phyloP scores from a whole-genome alignment of 1,140 invertebrate species.

The Bombyx mandarina region DNA sequence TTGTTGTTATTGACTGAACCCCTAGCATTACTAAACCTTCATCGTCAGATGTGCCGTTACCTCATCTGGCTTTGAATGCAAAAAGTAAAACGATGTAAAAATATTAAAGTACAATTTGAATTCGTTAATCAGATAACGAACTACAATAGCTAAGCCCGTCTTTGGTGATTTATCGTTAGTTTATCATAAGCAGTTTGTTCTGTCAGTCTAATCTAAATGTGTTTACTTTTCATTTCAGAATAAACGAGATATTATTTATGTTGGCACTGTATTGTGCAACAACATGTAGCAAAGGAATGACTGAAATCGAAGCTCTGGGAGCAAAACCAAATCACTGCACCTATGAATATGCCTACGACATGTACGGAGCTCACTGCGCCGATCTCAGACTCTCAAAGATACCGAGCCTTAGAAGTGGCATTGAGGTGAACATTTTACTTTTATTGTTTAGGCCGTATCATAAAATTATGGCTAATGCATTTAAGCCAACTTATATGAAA shows the following conservation, averaged over 20 bases:
- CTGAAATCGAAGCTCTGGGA: slow-evolving; percentile 44
- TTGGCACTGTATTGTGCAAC: slow-evolving; percentile 11
- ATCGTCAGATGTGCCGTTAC: no score
- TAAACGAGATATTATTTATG: slow-evolving; percentile 12
- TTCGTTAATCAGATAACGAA: no score
- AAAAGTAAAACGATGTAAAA: no score
- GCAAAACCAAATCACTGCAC: slow-evolving; percentile 51
- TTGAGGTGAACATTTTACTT: slow-evolving; percentile 60
- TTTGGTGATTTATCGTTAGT: no score
- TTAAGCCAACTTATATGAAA: no score
- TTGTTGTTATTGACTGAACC: no score
- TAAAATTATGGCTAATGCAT: no score
- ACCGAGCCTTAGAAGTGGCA: slow-evolving; percentile 67
- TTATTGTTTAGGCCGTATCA: not conserved
- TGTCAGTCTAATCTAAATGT: not conserved
- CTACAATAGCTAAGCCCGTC: no score
- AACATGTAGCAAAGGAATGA: slow-evolving; percentile 31
- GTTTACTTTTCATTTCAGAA: slow-evolving; percentile 19
- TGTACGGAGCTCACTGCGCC: slow-evolving; percentile 70
- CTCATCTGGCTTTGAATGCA: no score
- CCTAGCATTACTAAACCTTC: no score
- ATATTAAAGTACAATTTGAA: no score
- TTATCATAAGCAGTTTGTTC: not conserved
- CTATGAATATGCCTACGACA: slow-evolving; percentile 67
- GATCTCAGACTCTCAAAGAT: slow-evolving; percentile 68